phyloP scores from a whole-genome alignment of 2,113 vertebrate species.

The Marcusenius ussheri region DNA sequence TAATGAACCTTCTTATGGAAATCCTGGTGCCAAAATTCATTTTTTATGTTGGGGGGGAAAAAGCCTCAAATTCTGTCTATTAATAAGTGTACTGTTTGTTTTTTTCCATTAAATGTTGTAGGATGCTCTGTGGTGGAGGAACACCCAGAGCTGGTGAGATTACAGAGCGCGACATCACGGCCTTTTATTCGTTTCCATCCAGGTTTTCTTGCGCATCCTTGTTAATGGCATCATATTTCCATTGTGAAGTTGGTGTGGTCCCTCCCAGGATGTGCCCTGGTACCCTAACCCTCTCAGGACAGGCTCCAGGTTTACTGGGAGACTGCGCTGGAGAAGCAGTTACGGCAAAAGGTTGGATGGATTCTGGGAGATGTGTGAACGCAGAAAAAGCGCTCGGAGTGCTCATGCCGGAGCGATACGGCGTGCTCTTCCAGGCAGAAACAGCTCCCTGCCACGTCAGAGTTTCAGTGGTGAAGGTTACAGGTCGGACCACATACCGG shows the following conservation, averaged over 20 bases:
- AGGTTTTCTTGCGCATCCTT: neutral
- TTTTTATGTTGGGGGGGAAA: neutral
- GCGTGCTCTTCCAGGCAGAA: neutral
- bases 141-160: neutral
- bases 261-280: neutral
- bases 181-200: neutral
- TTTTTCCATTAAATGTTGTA: neutral
- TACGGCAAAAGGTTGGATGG: neutral
- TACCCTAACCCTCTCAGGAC: neutral
- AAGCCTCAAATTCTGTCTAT: neutral
- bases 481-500: neutral
- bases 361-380: neutral
- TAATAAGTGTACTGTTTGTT: neutral
- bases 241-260: neutral
- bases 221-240: neutral
- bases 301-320: neutral
- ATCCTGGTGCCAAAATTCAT: neutral
- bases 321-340: neutral
- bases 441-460: neutral
- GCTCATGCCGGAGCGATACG: neutral
- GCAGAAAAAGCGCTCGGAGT: neutral
- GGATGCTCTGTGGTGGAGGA: neutral
- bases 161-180: neutral
- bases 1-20: neutral
- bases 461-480: neutral